phyloP scores from a whole-genome alignment of 2,888 invertebrate species.

The Drepanosiphum platanoidis region DNA sequence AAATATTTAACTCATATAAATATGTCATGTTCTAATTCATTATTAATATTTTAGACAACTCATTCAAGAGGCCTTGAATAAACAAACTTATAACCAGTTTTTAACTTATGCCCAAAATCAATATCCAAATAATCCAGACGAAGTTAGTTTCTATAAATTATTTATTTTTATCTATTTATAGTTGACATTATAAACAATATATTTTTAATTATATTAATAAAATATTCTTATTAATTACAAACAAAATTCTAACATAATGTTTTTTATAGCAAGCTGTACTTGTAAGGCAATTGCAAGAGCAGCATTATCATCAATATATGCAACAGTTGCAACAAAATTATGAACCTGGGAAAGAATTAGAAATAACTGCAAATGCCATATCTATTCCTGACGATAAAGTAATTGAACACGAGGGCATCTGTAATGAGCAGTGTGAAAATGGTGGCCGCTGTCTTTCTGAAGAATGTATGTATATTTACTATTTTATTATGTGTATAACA shows the following conservation, averaged over 20 bases:
- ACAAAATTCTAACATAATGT: background rate
- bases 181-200: background rate
- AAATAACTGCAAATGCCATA: slow-evolving; percentile 38
- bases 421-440: slow-evolving; percentile 55
- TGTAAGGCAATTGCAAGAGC: slow-evolving; percentile 94
- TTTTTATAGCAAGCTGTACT: slow-evolving; percentile 85
- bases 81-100: slow-evolving; percentile 91
- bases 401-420: slow-evolving; percentile 40
- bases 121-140: slow-evolving; percentile 72
- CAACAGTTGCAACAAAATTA: slow-evolving; percentile 83
- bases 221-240: background rate
- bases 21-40: slow-evolving; percentile 3
- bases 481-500: background rate
- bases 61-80: slow-evolving; percentile 95
- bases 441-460: slow-evolving; percentile 21
- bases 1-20: background rate
- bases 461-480: slow-evolving; percentile 45
- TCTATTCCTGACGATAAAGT: slow-evolving; percentile 36
- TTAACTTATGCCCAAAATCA: slow-evolving; percentile 92
- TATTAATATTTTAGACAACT: slow-evolving; percentile 72
- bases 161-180: background rate
- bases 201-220: background rate
- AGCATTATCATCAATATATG: slow-evolving; percentile 99
- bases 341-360: slow-evolving; percentile 56
- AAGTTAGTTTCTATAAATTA: slow-evolving; percentile 68